Evolutionary conservation across 1,140 invertebrate genomes (phyloP).

Genomic region (Hyphantria cunea): DNA sequence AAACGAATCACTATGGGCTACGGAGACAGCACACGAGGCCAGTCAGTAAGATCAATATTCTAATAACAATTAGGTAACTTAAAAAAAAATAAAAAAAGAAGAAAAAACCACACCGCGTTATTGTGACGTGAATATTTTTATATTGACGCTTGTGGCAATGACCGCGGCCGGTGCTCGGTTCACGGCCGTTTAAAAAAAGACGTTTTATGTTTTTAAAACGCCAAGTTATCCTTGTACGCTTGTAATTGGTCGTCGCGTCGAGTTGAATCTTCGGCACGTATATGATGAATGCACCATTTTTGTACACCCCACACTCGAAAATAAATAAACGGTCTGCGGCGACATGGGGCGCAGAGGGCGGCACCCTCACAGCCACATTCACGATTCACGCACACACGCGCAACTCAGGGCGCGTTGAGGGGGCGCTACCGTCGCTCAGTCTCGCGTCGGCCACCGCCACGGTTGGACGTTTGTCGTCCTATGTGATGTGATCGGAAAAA

Average conservation of each 20-base stretch:
- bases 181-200: conserved; percentile 72
- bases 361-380: conserved; percentile 46
- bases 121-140: conserved; percentile 72
- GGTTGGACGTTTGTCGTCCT: conserved; percentile 48
- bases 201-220: conserved; percentile 42
- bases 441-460: conserved; percentile 63
- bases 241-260: conserved; percentile 22
- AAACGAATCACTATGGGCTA: no score
- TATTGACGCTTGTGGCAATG: conserved; percentile 76
- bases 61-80: conserved; percentile 20
- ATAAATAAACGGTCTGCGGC: conserved; percentile 66
- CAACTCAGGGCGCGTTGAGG: conserved; percentile 46
- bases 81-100: conserved; percentile 14
- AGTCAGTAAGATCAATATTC: no score
- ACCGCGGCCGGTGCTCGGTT: conserved; percentile 69
- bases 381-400: conserved; percentile 51
- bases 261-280: conserved; percentile 20
- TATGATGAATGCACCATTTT: conserved; percentile 31
- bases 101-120: conserved; percentile 27
- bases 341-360: conserved; percentile 58
- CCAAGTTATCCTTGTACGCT: conserved; percentile 37
- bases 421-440: conserved; percentile 69
- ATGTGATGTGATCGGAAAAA: conserved; percentile 59
- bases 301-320: conserved; percentile 48
- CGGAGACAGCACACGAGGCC: no score